phyloP scores from a whole-genome alignment of 2,888 invertebrate genomes.

The Sarcophaga variegata region DNA sequence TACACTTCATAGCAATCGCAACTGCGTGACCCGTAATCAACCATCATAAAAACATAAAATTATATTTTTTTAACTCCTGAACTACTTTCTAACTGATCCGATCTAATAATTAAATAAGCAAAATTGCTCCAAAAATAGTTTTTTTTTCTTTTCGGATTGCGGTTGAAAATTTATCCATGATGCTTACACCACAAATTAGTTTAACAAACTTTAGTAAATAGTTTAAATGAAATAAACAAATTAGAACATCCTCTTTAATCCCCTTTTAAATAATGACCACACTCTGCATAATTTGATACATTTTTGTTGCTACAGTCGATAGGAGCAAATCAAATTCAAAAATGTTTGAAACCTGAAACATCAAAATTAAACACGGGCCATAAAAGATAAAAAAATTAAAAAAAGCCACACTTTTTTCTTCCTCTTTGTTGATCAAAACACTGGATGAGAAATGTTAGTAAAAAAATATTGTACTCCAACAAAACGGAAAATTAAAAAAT shows the following conservation, averaged over 20 bases:
- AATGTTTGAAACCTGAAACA: constrained; percentile 47
- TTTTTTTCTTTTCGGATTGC: constrained; percentile 24
- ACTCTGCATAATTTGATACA: constrained; percentile 9
- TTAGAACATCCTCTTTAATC: neutral
- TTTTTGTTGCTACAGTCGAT: neutral
- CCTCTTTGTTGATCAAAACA: neutral
- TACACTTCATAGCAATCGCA: too few relatives aligned
- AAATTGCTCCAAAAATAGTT: too few relatives aligned
- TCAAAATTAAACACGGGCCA: neutral
- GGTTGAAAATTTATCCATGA: constrained; percentile 43
- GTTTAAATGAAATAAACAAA: constrained; percentile 1
- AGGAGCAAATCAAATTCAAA: constrained; percentile 52
- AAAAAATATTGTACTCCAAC: neutral
- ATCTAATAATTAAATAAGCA: too few relatives aligned
- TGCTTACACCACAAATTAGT: constrained; percentile 49
- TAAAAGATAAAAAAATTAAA: neutral
- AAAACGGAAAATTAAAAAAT: too few relatives aligned
- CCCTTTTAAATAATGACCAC: constrained; percentile 19
- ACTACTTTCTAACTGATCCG: too few relatives aligned
- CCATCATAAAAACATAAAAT: too few relatives aligned
- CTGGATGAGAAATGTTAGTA: neutral
- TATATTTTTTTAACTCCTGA: too few relatives aligned
- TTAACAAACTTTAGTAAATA: constrained; percentile 43
- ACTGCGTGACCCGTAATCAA: too few relatives aligned
- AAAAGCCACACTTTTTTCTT: neutral